Conservation (phyloP, 2,113 vertebrate species). For the Neolamprologus sp. region DNA sequence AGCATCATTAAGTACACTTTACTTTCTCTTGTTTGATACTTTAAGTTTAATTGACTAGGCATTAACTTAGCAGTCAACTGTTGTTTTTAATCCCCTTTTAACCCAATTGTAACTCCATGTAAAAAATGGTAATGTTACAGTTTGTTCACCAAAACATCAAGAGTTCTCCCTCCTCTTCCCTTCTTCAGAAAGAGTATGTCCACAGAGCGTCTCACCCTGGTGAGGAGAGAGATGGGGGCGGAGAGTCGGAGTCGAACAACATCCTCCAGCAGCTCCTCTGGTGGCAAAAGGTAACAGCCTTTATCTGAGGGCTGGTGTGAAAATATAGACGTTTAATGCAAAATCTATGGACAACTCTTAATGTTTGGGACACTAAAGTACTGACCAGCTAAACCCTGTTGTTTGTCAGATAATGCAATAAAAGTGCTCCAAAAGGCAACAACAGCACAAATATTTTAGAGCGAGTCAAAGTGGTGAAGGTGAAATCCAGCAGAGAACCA, state of each 20-base stretch:
- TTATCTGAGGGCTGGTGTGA: background rate
- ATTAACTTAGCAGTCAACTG: background rate
- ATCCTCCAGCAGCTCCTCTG: constrained; percentile 79
- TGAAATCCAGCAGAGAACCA: background rate
- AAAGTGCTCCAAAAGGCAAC: background rate
- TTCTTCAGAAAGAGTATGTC: constrained; percentile 77
- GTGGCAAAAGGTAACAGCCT: constrained; percentile 71
- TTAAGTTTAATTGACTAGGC: background rate
- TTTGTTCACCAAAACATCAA: background rate
- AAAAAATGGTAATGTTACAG: background rate
- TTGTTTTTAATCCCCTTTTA: background rate
- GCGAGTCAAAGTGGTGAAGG: accelerated
- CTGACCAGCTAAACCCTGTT: background rate
- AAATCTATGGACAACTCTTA: background rate
- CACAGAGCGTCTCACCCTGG: constrained; percentile 79
- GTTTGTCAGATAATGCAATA: background rate
- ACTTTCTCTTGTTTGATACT: background rate
- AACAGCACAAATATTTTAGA: background rate
- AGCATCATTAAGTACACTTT: background rate
- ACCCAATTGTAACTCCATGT: background rate
- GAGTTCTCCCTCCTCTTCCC: background rate
- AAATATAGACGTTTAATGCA: background rate
- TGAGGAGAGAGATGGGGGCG: constrained; percentile 69
- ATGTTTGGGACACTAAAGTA: background rate
- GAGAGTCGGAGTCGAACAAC: constrained; percentile 80